Conservation (phyloP, 2,113 vertebrate species). For the Osmerus mordax region DNA sequence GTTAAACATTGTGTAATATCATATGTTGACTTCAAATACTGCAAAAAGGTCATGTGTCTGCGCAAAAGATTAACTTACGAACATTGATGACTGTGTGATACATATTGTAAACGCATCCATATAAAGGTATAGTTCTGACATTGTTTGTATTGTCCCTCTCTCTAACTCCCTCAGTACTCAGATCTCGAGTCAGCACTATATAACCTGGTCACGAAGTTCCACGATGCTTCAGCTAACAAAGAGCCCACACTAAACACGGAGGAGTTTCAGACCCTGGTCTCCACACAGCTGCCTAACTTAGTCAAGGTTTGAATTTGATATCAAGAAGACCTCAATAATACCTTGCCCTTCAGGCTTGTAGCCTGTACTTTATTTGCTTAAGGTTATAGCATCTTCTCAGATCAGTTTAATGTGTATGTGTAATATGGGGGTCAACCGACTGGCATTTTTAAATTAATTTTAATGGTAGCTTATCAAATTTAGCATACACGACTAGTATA, state of each 20-base stretch:
- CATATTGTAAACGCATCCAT: no score
- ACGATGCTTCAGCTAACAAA: slow-evolving; percentile 30
- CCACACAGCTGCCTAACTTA: slow-evolving; percentile 40
- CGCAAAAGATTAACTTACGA: no score
- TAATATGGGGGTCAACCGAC: no score
- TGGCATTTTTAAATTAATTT: no score
- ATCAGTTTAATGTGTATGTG: no score
- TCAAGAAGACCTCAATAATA: neutral
- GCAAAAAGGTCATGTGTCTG: no score
- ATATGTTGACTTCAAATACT: no score
- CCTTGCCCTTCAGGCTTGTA: neutral
- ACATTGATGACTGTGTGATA: no score
- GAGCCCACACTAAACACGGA: slow-evolving; percentile 32
- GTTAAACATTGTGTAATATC: no score
- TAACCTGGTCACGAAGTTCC: slow-evolving; percentile 43
- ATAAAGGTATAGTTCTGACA: no score
- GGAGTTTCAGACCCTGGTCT: slow-evolving; percentile 42
- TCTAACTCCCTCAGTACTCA: slow-evolving; percentile 24
- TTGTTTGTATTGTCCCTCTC: neutral
- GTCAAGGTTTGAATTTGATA: slow-evolving; percentile 21
- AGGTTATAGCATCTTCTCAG: no score
- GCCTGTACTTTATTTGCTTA: neutral
- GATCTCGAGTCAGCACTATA: slow-evolving; percentile 45
- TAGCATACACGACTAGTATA: neutral
- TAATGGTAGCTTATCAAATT: neutral